Conservation (phyloP, 2,888 invertebrate species). For the Timema cristinae region DNA sequence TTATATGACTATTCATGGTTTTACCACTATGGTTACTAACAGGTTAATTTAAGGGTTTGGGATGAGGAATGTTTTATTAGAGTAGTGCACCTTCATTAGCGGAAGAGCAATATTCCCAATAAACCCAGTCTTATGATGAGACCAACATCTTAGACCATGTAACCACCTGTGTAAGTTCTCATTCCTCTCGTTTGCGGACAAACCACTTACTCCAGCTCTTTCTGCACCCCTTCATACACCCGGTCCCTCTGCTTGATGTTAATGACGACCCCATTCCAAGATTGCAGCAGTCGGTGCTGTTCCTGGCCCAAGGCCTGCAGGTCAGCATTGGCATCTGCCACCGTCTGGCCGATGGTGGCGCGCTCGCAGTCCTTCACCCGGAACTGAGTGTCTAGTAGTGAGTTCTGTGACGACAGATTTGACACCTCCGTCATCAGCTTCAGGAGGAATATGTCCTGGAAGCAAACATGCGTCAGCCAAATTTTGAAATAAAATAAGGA, state of each 20-base stretch:
- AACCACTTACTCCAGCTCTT: constrained; percentile 52
- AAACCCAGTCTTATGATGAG: no score
- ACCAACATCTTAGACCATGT: no score
- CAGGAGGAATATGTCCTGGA: constrained; percentile 60
- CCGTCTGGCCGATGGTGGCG: constrained; percentile 53
- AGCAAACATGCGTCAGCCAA: constrained; percentile 4
- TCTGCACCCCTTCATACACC: constrained; percentile 56
- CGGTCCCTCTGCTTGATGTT: constrained; percentile 67
- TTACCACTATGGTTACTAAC: no score
- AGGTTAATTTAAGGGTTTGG: no score
- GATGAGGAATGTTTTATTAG: no score
- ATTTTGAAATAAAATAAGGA: no score
- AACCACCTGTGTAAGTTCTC: no score
- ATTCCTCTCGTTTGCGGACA: no score
- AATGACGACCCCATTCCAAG: constrained; percentile 71
- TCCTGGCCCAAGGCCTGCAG: constrained; percentile 67
- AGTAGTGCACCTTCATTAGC: no score
- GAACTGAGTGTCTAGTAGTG: constrained; percentile 60
- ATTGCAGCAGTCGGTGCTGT: constrained; percentile 61
- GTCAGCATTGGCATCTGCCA: constrained; percentile 67
- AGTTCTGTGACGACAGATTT: constrained; percentile 62
- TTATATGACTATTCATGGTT: no score
- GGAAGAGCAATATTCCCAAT: no score
- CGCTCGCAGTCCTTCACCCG: constrained; percentile 61
- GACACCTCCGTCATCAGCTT: constrained; percentile 66